Conservation (phyloP, 2,113 vertebrate genomes). For the Cyanocitta stelleri region DNA sequence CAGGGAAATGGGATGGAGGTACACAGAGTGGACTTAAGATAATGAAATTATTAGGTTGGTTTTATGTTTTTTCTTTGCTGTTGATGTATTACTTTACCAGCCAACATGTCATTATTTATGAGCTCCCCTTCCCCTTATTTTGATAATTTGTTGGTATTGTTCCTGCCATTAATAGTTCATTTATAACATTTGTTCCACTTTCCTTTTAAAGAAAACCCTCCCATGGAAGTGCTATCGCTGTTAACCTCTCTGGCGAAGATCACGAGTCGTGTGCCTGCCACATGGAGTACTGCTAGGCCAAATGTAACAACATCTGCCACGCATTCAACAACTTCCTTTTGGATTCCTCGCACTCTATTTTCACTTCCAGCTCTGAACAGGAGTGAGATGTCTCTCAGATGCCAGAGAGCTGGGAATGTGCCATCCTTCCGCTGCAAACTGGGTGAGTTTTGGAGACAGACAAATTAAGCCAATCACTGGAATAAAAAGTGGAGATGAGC, state of each 20-base stretch:
- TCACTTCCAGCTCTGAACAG: slow-evolving; percentile 64
- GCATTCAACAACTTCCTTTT: slow-evolving; percentile 70
- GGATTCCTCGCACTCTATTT: slow-evolving; percentile 71
- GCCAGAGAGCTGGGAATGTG: slow-evolving; percentile 51
- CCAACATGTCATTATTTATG: not conserved
- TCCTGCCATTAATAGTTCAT: not conserved
- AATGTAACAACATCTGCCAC: slow-evolving; percentile 74
- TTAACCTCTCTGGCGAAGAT: slow-evolving; percentile 57
- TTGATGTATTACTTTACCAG: not conserved
- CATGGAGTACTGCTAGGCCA: slow-evolving; percentile 65
- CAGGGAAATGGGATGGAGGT: not conserved
- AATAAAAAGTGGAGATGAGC: not conserved
- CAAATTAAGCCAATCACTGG: slow-evolving; percentile 11
- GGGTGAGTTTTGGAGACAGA: not conserved
- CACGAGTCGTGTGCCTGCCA: slow-evolving; percentile 53
- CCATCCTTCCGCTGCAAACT: slow-evolving; percentile 34
- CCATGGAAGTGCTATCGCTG: not conserved
- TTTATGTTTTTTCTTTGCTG: not conserved
- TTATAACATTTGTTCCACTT: slow-evolving; percentile 1
- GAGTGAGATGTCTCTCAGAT: slow-evolving; percentile 61
- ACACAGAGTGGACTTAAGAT: not conserved
- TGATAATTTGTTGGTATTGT: not conserved
- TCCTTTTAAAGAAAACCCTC: slow-evolving; percentile 2
- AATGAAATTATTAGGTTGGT: not conserved
- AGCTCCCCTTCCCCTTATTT: not conserved